These are phyloP conservation scores for Drosophila kurseongensis DNA, from an alignment of 1,140 invertebrate genomes.

Conservation along the genomic window DNA sequence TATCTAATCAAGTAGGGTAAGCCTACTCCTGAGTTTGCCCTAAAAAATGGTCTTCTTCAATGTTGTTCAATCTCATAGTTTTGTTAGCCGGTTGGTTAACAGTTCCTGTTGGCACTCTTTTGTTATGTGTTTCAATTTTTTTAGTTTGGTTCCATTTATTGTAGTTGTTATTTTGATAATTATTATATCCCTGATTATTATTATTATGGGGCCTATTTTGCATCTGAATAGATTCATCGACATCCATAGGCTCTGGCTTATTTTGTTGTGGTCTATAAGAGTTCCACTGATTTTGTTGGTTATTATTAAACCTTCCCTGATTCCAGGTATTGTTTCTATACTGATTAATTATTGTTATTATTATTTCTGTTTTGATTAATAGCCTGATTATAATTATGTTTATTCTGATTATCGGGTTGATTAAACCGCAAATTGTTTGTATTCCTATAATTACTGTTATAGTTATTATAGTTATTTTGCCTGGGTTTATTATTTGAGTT, in stretches of 20 bases:
- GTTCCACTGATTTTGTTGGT: too few relatives aligned
- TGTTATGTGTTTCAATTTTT: background rate
- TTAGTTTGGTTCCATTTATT: slow-evolving; percentile 1
- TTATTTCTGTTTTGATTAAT: too few relatives aligned
- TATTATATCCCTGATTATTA: too few relatives aligned
- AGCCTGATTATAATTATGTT: too few relatives aligned
- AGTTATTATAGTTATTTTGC: background rate
- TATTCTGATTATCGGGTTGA: background rate
- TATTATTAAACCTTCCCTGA: too few relatives aligned
- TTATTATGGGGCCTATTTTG: background rate
- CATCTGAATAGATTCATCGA: background rate
- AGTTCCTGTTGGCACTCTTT: background rate
- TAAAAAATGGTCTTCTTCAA: too few relatives aligned
- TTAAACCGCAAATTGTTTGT: background rate
- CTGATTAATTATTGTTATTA: too few relatives aligned
- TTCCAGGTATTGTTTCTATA: too few relatives aligned
- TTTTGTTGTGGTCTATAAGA: background rate
- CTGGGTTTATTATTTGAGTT: background rate
- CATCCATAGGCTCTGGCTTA: background rate
- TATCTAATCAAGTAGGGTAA: too few relatives aligned
- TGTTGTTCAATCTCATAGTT: too few relatives aligned
- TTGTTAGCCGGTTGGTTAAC: background rate
- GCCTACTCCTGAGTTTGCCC: too few relatives aligned
- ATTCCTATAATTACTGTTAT: background rate
- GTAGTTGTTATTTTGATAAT: background rate